phyloP scores from a whole-genome alignment of 2,113 vertebrate species.

The Menura novaehollandiae region DNA sequence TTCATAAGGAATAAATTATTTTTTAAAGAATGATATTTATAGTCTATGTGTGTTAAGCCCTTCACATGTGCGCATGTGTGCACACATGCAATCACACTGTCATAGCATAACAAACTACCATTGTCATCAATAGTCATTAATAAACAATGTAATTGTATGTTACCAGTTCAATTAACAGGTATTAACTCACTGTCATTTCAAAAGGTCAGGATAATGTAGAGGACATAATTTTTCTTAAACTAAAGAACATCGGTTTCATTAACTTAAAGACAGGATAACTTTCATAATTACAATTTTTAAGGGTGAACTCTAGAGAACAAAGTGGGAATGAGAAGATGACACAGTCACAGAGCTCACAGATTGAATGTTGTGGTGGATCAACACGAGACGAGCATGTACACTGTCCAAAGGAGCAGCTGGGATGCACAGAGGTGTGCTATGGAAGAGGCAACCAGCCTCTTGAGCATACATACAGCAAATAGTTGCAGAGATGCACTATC shows the following conservation, averaged over 20 bases:
- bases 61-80: fast-evolving
- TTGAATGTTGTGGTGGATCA: too few relatives aligned
- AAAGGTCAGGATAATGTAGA: neutral
- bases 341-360: neutral
- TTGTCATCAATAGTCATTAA: neutral
- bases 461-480: neutral
- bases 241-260: neutral
- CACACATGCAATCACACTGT: neutral
- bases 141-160: neutral
- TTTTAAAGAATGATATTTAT: neutral
- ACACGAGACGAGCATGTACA: fast-evolving
- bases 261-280: neutral
- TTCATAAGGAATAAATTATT: constrained; percentile 1
- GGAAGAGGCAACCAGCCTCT: neutral
- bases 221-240: neutral
- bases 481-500: neutral
- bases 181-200: neutral
- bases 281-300: neutral
- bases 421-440: neutral
- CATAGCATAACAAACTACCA: neutral
- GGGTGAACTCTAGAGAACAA: neutral
- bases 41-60: neutral
- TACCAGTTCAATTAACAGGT: neutral
- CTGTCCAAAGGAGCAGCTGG: neutral
- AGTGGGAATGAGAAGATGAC: fast-evolving